Evolutionary conservation across 2,113 vertebrate species (phyloP).

Genomic region (Cyanoliseus patagonus): DNA sequence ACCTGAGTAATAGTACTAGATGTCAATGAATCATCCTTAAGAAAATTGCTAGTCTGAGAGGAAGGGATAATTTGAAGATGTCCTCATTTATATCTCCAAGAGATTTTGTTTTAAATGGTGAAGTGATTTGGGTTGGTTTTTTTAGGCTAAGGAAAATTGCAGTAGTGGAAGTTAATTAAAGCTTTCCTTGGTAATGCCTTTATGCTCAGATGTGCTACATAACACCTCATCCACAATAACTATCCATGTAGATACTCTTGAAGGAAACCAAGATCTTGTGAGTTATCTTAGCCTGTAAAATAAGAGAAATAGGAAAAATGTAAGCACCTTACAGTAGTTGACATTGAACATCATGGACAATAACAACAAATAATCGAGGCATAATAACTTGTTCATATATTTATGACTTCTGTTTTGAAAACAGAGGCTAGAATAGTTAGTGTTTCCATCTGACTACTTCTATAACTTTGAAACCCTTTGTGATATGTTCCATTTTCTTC

Average conservation of each 20-base stretch:
- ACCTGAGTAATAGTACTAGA: not conserved
- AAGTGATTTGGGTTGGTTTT: not conserved
- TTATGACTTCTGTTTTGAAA: not conserved
- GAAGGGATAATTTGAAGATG: not conserved
- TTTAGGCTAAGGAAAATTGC: not conserved
- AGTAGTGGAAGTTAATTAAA: not conserved
- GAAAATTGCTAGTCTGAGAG: not conserved
- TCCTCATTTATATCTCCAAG: not conserved
- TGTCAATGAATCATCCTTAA: not conserved
- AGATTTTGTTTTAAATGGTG: not conserved
- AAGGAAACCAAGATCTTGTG: not conserved
- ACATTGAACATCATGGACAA: not conserved
- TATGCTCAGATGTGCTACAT: not conserved
- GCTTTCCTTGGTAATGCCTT: not conserved
- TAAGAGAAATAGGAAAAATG: not conserved
- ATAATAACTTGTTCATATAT: not conserved
- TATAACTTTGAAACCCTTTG: not conserved
- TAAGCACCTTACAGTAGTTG: not conserved
- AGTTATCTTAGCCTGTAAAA: not conserved
- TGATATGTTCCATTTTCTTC: not conserved
- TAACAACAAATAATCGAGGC: not conserved
- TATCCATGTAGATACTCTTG: rapidly evolving
- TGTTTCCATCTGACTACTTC: constrained; percentile 15
- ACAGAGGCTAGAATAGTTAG: not conserved
- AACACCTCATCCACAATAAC: not conserved